Evolutionary conservation across 2,797 vertebrate species (phyloP), one percentile per base, ranked within the genome.

Genomic region (Mallotus villosus): DNA sequence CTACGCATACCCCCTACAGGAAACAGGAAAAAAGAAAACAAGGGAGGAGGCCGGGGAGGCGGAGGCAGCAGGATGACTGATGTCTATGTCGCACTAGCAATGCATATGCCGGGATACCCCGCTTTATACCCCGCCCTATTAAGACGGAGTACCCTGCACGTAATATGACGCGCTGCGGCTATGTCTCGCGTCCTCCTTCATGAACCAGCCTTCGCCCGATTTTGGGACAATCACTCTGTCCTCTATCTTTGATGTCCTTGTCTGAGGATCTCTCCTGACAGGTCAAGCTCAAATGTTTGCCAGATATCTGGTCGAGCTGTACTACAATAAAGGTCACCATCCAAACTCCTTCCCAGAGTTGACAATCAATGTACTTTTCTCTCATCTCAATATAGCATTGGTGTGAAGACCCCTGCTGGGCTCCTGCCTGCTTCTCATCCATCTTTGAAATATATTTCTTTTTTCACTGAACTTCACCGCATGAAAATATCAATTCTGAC

Each of bases 191-290:
- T n/a, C n/a, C n/a, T n/a, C n/a, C n/a, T n/a, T n/a, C n/a, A n/a
- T n/a, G n/a, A n/a, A n/a, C n/a, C n/a, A n/a, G n/a, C n/a, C n/a
- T n/a, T n/a, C n/a, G n/a, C n/a, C n/a, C n/a, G n/a, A n/a, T n/a
- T 70, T 78, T 46, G 41, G 9, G 1, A 68, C 46, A 64, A 63
- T 66, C 49, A 70, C 79, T 70, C 67, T 71, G 70, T 37, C 24
- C n/a, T 24, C 24, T n/a, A 11, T 55, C 6, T n/a, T 16, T 55
- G 19, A 0, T 53, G n/a, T 68, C 32, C n/a, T 75, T 67, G 67
- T 67, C 74, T 66, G 32, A 49, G 65, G n/a, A 12, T 67, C 22
- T 46, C 32, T 32, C 34, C 37, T 66, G 29, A 46, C 53, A 71
- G 64, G n/a, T 22, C 27, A 17, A 11, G 51, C 17, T 27, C 0